phyloP scores from a whole-genome alignment of 1,140 invertebrate species.

The Cecropterus lyciades region DNA sequence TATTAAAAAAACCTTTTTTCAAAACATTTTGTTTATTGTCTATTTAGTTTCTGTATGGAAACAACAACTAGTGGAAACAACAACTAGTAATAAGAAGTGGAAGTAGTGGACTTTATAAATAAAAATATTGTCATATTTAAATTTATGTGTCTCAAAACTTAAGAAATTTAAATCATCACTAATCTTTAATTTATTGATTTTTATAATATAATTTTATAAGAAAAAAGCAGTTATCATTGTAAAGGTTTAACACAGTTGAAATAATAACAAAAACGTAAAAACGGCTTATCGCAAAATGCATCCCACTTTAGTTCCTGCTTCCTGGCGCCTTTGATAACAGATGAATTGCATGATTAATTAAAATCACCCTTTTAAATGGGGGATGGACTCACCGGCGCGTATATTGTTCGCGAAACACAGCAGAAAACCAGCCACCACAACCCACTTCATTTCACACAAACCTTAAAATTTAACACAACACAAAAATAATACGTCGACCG shows the following conservation, averaged over 20 bases:
- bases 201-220: too few species aligned
- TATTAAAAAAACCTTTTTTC: too few species aligned
- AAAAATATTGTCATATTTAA: too few species aligned
- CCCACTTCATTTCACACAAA: slow-evolving; percentile 67
- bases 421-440: slow-evolving; percentile 51
- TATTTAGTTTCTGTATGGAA: too few species aligned
- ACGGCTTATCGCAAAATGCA: slow-evolving; percentile 21
- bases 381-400: slow-evolving; percentile 38
- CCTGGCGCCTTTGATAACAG: slow-evolving; percentile 32
- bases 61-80: too few species aligned
- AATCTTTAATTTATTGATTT: too few species aligned
- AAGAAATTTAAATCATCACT: too few species aligned
- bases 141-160: too few species aligned
- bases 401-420: slow-evolving; percentile 42
- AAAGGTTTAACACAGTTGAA: not conserved
- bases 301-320: slow-evolving; percentile 31
- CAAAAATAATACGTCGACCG: slow-evolving; percentile 43
- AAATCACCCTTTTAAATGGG: slow-evolving; percentile 10
- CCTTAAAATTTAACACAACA: slow-evolving; percentile 56
- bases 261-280: slow-evolving; percentile 3
- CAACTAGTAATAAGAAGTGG: too few species aligned
- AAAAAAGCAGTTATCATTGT: too few species aligned
- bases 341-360: slow-evolving; percentile 22
- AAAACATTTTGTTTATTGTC: too few species aligned
- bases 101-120: too few species aligned